Evolutionary conservation across 2,888 invertebrate species (phyloP).

Genomic region (Lacanobia wlatinum): DNA sequence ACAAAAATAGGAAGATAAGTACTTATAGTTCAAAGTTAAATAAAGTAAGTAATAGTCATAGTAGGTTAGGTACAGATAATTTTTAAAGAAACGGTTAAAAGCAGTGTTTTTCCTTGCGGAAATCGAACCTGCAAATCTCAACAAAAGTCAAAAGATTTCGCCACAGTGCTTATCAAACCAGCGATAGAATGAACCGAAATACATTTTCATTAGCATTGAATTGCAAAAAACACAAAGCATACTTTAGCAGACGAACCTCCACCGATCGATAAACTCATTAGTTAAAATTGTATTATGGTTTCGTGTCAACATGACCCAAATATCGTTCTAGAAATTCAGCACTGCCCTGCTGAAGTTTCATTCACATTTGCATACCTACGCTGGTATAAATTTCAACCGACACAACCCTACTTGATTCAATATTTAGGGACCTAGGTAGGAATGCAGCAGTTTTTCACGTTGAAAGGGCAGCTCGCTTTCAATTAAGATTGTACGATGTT

Average conservation of each 20-base stretch:
- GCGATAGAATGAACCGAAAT: background rate
- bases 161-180: background rate
- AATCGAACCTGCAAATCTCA: background rate
- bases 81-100: background rate
- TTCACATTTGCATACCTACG: slow-evolving; percentile 6
- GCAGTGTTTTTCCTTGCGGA: background rate
- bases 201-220: slow-evolving; percentile 10
- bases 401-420: background rate
- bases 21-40: too few species aligned
- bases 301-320: slow-evolving; percentile 36
- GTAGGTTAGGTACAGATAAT: too few species aligned
- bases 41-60: too few species aligned
- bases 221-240: slow-evolving; percentile 18
- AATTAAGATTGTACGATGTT: slow-evolving; percentile 37
- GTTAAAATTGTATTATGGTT: slow-evolving; percentile 39
- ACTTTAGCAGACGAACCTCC: slow-evolving; percentile 7
- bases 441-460: slow-evolving; percentile 2
- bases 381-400: slow-evolving; percentile 1
- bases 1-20: too few species aligned
- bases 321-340: slow-evolving; percentile 25
- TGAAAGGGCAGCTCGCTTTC: slow-evolving; percentile 13
- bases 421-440: background rate
- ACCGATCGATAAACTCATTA: slow-evolving; percentile 50
- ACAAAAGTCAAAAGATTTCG: background rate
- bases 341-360: slow-evolving; percentile 6